phyloP scores from a whole-genome alignment of 2,888 invertebrate genomes.

The Serrognathus titanus region DNA sequence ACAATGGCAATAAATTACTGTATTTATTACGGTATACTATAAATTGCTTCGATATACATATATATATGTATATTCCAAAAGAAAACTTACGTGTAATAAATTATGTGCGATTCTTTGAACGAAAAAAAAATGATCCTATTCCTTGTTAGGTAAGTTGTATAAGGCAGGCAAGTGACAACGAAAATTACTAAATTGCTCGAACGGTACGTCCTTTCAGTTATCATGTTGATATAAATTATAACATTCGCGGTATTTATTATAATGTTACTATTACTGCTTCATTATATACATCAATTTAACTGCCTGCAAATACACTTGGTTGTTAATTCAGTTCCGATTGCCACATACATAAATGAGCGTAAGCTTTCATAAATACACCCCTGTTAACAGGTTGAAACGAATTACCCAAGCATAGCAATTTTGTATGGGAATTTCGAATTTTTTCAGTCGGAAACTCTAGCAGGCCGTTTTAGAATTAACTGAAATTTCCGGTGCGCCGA shows the following conservation, averaged over 20 bases:
- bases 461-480: constrained; percentile 36
- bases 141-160: neutral
- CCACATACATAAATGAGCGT: too few relatives aligned
- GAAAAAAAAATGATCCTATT: neutral
- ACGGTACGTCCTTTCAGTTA: neutral
- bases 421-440: constrained; percentile 11
- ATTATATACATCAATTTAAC: too few relatives aligned
- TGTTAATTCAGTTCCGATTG: too few relatives aligned
- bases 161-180: neutral
- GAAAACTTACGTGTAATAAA: neutral
- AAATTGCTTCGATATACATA: neutral
- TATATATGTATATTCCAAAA: neutral
- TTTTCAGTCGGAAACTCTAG: constrained; percentile 9
- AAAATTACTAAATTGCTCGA: neutral
- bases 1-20: neutral
- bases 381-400: neutral
- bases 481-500: constrained; percentile 40
- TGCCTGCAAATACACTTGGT: too few relatives aligned
- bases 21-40: neutral
- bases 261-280: too few relatives aligned
- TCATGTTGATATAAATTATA: too few relatives aligned
- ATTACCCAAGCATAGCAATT: constrained; percentile 12
- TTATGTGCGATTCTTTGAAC: neutral
- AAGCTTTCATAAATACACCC: neutral
- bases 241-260: too few relatives aligned